Base-by-base conservation (phyloP, 2,888 invertebrate species). In the Enchytraeus crypticus region DNA sequence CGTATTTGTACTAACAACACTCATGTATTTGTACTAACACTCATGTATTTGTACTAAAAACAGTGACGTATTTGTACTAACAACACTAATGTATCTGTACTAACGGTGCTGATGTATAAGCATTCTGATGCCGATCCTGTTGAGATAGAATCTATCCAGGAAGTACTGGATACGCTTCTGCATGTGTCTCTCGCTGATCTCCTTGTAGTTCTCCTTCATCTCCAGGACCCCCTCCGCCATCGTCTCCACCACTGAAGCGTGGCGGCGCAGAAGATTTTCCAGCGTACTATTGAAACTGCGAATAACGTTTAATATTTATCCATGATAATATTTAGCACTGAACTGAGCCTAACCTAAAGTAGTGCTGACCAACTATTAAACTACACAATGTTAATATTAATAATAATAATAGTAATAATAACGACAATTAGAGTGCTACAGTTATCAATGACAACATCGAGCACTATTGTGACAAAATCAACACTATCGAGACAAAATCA, bases 101-200 rank as follows among this genome's bases (percentile, higher is more conserved):
- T 88, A 81, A 96, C 95, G 92, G 81, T 98, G 98, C 78, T 98
- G 98, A 79, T 96, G 97, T 70, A 98, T 97, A 54, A 99, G 85
- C 97, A 98, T 98, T 72, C 97, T 84, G 69, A 98, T 97, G 53
- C 93, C 92, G 75, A 98, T 96, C 57, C 98, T 85, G 65, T 93
- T 97, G 90, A 98, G 95, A 80, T 97, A 97, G 82, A 99, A 93
- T 62, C 98, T 84, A 80, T 98, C 97, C 66, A 99, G 83, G 83
- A 98, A 98, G 83, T 99, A 98, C 81, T 98, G 97, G 75, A 98
- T 92, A 71, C 90, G 90, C 80, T 90, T 88, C 81, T 82, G 60
- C 8, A 18, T 29, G 18, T 62, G 53, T 33, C 55, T 46, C 47
- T 54, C 59, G 1, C 21, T 23, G 0, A 30, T 27, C 23, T 53